These are phyloP conservation scores for Myotis myotis DNA, from an alignment of 2,797 vertebrate species.

Conservation along the genomic window DNA sequence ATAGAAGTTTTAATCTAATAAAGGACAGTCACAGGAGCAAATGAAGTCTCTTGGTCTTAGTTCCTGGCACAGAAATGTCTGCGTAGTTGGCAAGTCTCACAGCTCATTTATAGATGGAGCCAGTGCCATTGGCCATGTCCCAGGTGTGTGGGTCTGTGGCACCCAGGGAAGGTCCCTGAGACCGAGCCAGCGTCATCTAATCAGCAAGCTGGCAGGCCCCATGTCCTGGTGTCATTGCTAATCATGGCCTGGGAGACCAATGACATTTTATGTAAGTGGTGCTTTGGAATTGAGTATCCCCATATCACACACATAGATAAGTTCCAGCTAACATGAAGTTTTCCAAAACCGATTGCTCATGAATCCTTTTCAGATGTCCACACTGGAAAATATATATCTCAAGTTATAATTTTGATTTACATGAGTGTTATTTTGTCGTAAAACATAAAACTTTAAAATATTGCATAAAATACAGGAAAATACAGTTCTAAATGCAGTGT, in stretches of 20 bases:
- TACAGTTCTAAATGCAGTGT: background rate
- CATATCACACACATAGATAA: background rate
- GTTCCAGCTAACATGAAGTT: background rate
- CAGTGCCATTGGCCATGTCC: background rate
- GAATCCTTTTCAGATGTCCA: background rate
- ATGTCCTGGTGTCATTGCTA: background rate
- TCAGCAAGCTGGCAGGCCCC: background rate
- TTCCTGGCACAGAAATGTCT: background rate
- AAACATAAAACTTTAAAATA: background rate
- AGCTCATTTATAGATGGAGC: background rate
- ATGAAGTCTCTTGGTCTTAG: background rate
- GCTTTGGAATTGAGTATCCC: background rate
- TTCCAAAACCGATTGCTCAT: background rate
- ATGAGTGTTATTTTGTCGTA: background rate
- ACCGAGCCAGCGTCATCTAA: background rate
- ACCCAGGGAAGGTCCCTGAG: accelerated
- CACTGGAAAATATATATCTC: too few species aligned
- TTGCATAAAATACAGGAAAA: background rate
- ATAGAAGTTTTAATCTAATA: background rate
- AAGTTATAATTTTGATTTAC: too few species aligned
- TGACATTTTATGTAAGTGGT: background rate
- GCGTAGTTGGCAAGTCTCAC: background rate
- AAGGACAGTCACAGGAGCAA: background rate
- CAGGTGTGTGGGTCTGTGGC: background rate
- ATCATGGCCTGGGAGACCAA: background rate